Evolutionary conservation across 2,797 vertebrate species (phyloP).

Genomic region (Sphenopsis melanotis): DNA sequence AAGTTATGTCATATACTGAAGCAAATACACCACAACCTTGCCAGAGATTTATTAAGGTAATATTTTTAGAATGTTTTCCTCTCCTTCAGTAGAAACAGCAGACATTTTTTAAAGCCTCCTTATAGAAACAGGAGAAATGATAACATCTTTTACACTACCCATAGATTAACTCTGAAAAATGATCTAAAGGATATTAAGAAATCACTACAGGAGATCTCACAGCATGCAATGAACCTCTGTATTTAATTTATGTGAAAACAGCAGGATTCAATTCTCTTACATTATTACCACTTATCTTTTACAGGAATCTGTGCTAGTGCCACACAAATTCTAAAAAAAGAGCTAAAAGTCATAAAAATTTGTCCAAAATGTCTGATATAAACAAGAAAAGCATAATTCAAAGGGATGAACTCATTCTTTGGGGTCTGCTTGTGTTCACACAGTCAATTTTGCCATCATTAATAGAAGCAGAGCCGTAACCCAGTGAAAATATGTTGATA

Average conservation of each 20-base stretch:
- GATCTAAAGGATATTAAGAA: conserved; percentile 16
- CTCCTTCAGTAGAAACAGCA: background rate
- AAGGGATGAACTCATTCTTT: background rate
- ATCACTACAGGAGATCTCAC: conserved; percentile 29
- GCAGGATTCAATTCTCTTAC: conserved; percentile 17
- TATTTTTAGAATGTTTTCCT: conserved; percentile 16
- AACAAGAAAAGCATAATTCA: background rate
- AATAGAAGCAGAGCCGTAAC: background rate
- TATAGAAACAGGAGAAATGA: background rate
- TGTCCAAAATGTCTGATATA: background rate
- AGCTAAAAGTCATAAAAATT: background rate
- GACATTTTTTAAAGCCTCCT: background rate
- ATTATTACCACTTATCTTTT: background rate
- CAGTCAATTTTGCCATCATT: background rate
- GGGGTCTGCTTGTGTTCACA: background rate
- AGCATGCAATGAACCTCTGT: background rate
- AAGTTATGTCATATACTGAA: background rate
- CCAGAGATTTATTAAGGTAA: conserved; percentile 1
- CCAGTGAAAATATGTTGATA: background rate
- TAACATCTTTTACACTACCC: background rate
- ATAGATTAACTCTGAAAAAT: conserved; percentile 8
- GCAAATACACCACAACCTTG: background rate
- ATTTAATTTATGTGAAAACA: conserved; percentile 53
- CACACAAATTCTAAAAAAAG: background rate
- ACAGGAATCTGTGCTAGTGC: background rate